These are phyloP conservation scores for Pterostichus madidus DNA, from an alignment of 2,888 invertebrate species.

Conservation along the genomic window DNA sequence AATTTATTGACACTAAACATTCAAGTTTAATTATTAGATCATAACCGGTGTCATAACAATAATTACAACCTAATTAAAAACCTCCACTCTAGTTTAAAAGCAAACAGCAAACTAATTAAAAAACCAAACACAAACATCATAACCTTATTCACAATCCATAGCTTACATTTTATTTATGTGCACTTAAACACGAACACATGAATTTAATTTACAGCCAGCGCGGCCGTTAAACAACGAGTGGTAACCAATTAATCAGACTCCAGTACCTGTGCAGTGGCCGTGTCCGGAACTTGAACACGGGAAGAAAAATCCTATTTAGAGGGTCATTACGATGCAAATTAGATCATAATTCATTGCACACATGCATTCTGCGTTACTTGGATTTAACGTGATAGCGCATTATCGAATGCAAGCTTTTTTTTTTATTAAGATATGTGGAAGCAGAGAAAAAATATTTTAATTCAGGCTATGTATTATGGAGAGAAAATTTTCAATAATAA, in stretches of 20 bases:
- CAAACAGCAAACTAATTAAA: conserved; percentile 17
- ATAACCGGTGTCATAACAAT: too few relatives aligned
- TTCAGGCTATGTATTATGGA: too few relatives aligned
- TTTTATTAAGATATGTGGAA: background rate
- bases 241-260: conserved; percentile 24
- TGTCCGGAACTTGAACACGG: background rate
- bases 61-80: background rate
- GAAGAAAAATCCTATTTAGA: conserved; percentile 35
- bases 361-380: conserved; percentile 22
- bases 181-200: conserved; percentile 30
- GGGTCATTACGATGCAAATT: conserved; percentile 53
- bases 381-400: background rate
- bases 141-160: conserved; percentile 2
- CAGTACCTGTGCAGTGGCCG: background rate
- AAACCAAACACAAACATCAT: conserved; percentile 25
- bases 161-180: background rate
- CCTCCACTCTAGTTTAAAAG: background rate
- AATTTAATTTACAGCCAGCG: conserved; percentile 39
- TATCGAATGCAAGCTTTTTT: background rate
- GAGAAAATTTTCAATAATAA: too few relatives aligned
- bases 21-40: background rate
- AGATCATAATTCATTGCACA: conserved; percentile 38
- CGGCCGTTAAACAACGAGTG: conserved; percentile 26
- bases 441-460: too few relatives aligned
- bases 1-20: conserved; percentile 9